Percentiles rank a stretch among this genome's conserved stretches.
Evolutionary conservation across 2,888 invertebrate species (phyloP).

Genomic region (Creontiades dilutus): DNA sequence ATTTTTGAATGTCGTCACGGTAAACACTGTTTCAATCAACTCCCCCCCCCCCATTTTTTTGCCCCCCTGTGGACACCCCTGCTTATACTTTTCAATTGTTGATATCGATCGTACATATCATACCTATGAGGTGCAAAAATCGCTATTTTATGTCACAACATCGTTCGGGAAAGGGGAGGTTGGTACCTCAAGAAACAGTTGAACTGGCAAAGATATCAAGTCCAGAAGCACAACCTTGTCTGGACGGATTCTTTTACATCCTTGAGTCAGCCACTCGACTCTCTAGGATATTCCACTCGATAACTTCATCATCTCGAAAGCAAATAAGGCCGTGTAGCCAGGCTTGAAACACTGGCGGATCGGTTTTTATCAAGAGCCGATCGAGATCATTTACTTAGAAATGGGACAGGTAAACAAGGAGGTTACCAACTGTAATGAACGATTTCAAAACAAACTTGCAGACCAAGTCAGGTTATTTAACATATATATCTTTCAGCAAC

Average conservation of each 20-base stretch:
- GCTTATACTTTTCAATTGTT: no score
- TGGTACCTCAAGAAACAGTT: not conserved
- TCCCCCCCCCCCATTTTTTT: no score
- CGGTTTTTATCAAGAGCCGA: not conserved
- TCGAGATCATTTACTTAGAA: not conserved
- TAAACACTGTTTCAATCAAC: no score
- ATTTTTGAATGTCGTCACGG: no score
- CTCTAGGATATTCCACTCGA: slow-evolving; percentile 57
- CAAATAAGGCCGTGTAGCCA: slow-evolving; percentile 5
- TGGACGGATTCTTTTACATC: slow-evolving; percentile 60
- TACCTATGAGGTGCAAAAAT: no score
- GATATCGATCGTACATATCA: no score
- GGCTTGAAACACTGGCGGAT: not conserved
- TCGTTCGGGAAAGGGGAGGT: no score
- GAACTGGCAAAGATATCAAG: slow-evolving; percentile 51
- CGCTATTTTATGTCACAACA: no score
- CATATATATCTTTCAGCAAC: not conserved
- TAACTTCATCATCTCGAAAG: slow-evolving; percentile 34
- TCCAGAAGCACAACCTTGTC: slow-evolving; percentile 65
- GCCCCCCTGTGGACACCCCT: no score
- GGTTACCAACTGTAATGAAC: not conserved
- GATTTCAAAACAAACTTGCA: slow-evolving; percentile 25
- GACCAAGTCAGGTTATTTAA: not conserved
- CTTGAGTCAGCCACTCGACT: slow-evolving; percentile 66
- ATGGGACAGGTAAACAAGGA: not conserved